Evolutionary conservation across 2,888 invertebrate species (phyloP).

Genomic region (Rhyacophila evoluta): DNA sequence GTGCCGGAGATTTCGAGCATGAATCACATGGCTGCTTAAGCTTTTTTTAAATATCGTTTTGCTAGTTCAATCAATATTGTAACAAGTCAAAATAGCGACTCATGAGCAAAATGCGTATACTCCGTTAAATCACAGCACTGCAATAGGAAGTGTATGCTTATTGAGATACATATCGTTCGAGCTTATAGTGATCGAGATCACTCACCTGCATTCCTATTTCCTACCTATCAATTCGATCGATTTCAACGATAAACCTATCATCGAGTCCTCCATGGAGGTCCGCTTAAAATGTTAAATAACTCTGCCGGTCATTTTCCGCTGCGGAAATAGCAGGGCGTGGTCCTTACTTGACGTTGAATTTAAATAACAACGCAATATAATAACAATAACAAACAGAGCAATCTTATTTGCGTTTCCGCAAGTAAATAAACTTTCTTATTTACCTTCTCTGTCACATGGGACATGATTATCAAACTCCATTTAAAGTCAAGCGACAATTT

Average conservation of each 20-base stretch:
- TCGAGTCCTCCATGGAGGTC: background rate
- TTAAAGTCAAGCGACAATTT: constrained; percentile 36
- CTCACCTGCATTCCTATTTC: background rate
- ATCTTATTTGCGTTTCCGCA: background rate
- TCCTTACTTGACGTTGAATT: background rate
- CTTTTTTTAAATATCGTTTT: no score
- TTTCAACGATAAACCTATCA: background rate
- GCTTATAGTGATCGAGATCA: background rate
- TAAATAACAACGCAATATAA: no score
- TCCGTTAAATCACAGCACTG: no score
- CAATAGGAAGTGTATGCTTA: no score
- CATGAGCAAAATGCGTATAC: no score
- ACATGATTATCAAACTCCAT: constrained; percentile 36
- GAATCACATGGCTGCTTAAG: no score
- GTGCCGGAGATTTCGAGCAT: no score
- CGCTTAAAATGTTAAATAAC: background rate
- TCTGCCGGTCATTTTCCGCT: background rate
- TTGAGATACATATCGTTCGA: no score
- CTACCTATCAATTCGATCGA: background rate
- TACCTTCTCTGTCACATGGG: constrained; percentile 10
- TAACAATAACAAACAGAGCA: background rate
- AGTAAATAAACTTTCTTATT: constrained; percentile 38
- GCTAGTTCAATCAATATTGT: no score
- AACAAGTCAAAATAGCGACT: no score
- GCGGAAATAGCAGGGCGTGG: constrained; percentile 32